Evolutionary conservation across 2,797 vertebrate species (phyloP).

Genomic region (Enteromius unitaeniatus): DNA sequence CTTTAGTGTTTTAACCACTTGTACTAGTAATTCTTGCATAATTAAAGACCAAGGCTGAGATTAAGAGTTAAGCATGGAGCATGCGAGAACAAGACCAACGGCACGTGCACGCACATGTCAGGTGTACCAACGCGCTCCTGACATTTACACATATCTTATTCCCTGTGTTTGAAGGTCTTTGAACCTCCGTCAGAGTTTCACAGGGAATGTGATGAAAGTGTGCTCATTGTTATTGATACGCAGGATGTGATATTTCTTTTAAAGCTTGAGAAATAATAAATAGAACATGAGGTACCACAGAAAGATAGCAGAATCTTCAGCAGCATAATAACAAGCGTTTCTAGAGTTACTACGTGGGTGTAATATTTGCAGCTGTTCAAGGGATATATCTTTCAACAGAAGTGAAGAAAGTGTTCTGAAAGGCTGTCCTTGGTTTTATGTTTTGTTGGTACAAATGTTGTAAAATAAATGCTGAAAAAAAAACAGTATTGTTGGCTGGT

Average conservation of each 20-base stretch:
- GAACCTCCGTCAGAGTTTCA: not conserved
- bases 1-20: not conserved
- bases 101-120: not conserved
- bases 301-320: not conserved
- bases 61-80: constrained; percentile 14
- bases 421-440: not conserved
- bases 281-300: not conserved
- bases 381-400: not conserved
- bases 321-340: not conserved
- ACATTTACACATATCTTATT: not conserved
- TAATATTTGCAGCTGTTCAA: not conserved
- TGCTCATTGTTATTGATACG: not conserved
- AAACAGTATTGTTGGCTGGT: too few species aligned
- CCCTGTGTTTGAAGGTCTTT: not conserved
- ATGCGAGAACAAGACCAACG: not conserved
- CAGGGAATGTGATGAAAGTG: not conserved
- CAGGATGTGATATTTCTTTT: not conserved
- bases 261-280: not conserved
- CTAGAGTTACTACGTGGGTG: not conserved
- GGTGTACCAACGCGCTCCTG: not conserved
- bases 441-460: not conserved
- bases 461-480: too few species aligned
- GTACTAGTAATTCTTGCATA: not conserved
- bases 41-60: not conserved
- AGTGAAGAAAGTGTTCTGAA: not conserved